Evolutionary conservation across 1,140 invertebrate genomes (phyloP), one percentile per base, ranked within the genome.

Genomic region (Panulirus ornatus): DNA sequence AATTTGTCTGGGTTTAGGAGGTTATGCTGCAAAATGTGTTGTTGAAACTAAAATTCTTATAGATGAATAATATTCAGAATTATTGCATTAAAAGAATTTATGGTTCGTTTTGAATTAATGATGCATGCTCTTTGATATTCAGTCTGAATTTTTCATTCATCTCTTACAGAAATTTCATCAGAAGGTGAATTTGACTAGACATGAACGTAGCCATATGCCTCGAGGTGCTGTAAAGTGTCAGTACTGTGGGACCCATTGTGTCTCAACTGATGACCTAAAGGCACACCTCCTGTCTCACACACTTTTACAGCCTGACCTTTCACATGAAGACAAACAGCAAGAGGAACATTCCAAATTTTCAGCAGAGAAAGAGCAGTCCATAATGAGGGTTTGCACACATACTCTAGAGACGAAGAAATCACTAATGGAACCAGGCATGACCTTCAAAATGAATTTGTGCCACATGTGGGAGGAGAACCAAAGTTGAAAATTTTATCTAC

Each of bases 211-310:
- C 27, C 88, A 89, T 51, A 38, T 89, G 36, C 88, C 88, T 11
- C n/a, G 88, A 73, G 88, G 88, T 14, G 70, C 88, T 30, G 70
- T 89, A 1, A 89, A 89, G 70, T 89, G 88, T 70, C 88, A 89
- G 51, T 84, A 83, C 34, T 89, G 88, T 73, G 66, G 63, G 30
- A 73, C 71, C 8, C 88, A 89, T 27, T 89, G 79, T 42, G 27
- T 54, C 58, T 89, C 88, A 11, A 89, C 88, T 5, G 71, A 83
- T 40, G 88, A 89, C 27, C 51, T 89, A 42, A 89, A 89, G 66
- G 63, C 79, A 44, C 88, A 89, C 79, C 70, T 89, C 40, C 79
- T 89, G 19, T 89, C 88, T 36, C 88, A 89, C 88, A 89, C 88
- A 19, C 51, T 79, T 16, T 40, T 75, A n/a, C 79, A 83, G 30